Percentiles rank a stretch among this genome's conserved stretches.
Evolutionary conservation across 1,140 invertebrate species (phyloP).

Genomic region (Brachystomella parvula): DNA sequence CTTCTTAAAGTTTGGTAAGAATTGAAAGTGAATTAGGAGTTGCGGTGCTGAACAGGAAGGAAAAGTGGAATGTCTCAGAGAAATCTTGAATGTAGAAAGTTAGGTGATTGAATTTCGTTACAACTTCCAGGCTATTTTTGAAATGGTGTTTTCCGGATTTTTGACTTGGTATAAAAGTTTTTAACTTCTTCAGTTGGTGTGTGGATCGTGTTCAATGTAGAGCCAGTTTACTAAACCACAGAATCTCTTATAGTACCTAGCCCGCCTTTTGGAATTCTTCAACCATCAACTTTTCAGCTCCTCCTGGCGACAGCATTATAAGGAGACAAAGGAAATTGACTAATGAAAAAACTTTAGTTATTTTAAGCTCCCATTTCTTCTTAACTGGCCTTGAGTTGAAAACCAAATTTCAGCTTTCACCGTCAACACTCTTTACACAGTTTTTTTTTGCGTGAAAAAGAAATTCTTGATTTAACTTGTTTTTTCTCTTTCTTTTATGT

Average conservation of each 20-base stretch:
- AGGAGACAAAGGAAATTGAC: constrained; percentile 1
- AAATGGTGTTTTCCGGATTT: not conserved
- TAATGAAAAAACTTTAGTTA: constrained; percentile 12
- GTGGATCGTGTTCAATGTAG: not conserved
- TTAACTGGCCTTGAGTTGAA: not conserved
- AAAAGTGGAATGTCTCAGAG: not conserved
- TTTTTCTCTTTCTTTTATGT: not conserved
- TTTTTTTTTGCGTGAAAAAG: not conserved
- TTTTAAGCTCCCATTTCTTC: not conserved
- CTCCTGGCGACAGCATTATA: too few species aligned
- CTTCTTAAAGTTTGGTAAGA: not conserved
- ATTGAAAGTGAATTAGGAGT: not conserved
- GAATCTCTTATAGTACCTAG: too few species aligned
- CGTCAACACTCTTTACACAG: not conserved
- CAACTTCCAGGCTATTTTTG: not conserved
- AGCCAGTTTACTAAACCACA: not conserved
- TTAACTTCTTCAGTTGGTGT: too few species aligned
- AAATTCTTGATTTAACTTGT: not conserved
- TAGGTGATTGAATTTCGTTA: not conserved
- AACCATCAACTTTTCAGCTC: too few species aligned
- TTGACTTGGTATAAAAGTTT: not conserved
- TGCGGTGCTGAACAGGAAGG: too few species aligned
- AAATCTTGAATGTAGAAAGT: not conserved
- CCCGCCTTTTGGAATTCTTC: too few species aligned
- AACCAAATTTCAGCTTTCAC: not conserved